Evolutionary conservation across 2,113 vertebrate genomes (phyloP).

Genomic region (Eupsittula cactorum): DNA sequence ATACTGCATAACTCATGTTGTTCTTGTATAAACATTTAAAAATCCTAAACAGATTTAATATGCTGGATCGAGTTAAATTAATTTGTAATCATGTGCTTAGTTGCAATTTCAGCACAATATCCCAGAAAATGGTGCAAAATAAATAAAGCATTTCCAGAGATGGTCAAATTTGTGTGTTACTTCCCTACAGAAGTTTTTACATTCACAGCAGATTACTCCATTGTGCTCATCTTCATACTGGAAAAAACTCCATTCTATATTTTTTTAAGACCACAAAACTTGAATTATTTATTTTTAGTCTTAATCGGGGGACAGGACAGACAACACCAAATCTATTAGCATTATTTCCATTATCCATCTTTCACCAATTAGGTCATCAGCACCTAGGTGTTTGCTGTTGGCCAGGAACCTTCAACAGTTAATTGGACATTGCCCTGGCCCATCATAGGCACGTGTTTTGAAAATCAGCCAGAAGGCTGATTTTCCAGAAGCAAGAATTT

Average conservation of each 20-base stretch:
- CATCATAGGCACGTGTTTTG: fast-evolving
- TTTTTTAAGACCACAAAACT: neutral
- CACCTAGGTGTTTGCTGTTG: neutral
- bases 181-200: fast-evolving
- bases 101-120: fast-evolving
- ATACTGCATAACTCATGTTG: neutral
- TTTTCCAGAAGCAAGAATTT: no score
- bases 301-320: neutral
- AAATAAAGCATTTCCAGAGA: neutral
- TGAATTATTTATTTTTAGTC: neutral
- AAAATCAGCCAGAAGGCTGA: no score
- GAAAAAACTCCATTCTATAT: neutral
- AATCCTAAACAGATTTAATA: neutral
- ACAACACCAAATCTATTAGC: no score
- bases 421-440: neutral
- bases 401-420: neutral
- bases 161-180: neutral
- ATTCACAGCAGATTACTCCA: neutral
- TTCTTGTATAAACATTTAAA: neutral
- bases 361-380: neutral
- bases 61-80: neutral
- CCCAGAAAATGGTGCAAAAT: neutral
- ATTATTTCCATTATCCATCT: fast-evolving
- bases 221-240: neutral
- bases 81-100: neutral